Percentiles rank a stretch among this genome's conserved stretches.
Conservation (phyloP, 30 jellyfish, hydroid and myxozoan genomes). For the Hydractinia echinata region DNA sequence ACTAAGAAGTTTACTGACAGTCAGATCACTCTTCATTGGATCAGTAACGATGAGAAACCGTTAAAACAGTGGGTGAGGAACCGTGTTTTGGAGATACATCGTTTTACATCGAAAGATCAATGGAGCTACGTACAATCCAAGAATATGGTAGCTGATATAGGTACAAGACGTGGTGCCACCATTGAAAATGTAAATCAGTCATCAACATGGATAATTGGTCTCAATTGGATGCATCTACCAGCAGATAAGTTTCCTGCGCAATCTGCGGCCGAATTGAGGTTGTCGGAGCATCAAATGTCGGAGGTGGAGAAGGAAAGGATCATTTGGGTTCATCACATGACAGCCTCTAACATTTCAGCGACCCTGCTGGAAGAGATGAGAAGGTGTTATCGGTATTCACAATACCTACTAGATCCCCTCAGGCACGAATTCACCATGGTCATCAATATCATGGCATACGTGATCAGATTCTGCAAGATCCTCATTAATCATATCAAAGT, state of each 20-base stretch:
- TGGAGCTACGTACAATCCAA: conserved; percentile 26
- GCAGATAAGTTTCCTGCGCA: conserved; percentile 7
- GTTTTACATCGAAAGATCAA: neutral
- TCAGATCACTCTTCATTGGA: conserved; percentile 33
- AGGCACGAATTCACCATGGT: conserved; percentile 1
- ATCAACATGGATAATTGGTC: conserved; percentile 23
- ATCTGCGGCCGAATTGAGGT: neutral
- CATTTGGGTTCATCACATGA: too few species aligned
- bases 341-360: too few species aligned
- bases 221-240: neutral
- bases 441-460: neutral
- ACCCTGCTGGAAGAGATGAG: neutral
- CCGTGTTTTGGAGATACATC: conserved; percentile 24
- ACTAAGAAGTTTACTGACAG: conserved; percentile 24
- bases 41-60: conserved; percentile 21
- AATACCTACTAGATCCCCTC: conserved; percentile 17
- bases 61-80: conserved; percentile 37
- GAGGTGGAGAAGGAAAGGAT: conserved; percentile 19
- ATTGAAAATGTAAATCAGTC: conserved; percentile 14
- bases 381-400: conserved; percentile 7
- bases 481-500: too few species aligned
- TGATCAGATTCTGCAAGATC: too few species aligned
- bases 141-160: conserved; percentile 32
- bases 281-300: conserved; percentile 8
- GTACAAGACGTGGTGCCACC: conserved; percentile 36